Conservation (phyloP, 2,113 vertebrate species). For the Echinops telfairi region DNA sequence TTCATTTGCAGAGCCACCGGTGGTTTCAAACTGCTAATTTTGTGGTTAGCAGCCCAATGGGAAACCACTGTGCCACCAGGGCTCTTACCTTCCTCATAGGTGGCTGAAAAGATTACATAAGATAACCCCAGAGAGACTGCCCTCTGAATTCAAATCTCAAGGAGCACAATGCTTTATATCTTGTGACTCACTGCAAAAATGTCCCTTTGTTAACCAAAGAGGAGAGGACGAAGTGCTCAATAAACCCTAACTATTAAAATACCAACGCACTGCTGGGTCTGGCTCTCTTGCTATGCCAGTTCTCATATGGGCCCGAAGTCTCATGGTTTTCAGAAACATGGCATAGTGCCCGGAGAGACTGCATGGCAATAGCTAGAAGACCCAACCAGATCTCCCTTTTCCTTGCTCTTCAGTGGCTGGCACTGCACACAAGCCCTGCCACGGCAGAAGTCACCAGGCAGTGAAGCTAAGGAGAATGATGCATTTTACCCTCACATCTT, state of each 20-base stretch:
- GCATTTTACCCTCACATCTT: not conserved
- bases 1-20: too few relatives aligned
- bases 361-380: slow-evolving; percentile 89
- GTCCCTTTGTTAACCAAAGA: not conserved
- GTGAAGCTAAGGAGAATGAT: slow-evolving; percentile 1
- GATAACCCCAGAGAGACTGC: not conserved
- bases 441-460: not conserved
- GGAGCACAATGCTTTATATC: not conserved
- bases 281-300: slow-evolving; percentile 74
- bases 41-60: too few relatives aligned
- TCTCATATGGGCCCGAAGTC: slow-evolving; percentile 85
- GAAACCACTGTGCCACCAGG: too few relatives aligned
- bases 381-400: slow-evolving; percentile 88
- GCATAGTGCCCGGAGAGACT: slow-evolving; percentile 61
- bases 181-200: not conserved
- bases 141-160: slow-evolving; percentile 19
- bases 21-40: too few relatives aligned
- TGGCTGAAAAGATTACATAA: slow-evolving; percentile 40
- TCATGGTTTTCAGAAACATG: slow-evolving; percentile 84
- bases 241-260: slow-evolving; percentile 48
- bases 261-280: slow-evolving; percentile 50
- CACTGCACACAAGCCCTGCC: not conserved
- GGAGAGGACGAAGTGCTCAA: not conserved
- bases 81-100: not conserved
- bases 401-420: slow-evolving; percentile 10